Base-by-base conservation (phyloP, 2,888 invertebrate species). In the Orchesellides sinensis region DNA sequence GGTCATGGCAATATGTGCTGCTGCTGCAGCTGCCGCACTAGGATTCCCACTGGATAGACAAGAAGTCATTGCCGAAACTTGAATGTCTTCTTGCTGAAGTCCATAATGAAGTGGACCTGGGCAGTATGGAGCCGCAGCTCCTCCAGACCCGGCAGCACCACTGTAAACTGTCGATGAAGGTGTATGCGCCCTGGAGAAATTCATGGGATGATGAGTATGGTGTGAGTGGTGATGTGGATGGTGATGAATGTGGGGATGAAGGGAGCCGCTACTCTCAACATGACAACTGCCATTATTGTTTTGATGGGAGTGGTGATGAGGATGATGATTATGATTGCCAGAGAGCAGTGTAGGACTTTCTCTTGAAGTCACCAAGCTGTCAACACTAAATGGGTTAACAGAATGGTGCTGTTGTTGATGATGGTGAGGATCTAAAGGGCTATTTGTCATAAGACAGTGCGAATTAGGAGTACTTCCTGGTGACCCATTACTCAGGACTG, bases 311-410 rank as follows among this genome's bases (percentile, higher is more conserved):
- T 81, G 77, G 61, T 72, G 69, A 65, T 84, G 83, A 25, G 27
- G 54, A 35, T 77, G 29, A 23, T 45, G 52, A 54, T 74, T 68
- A 45, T 84, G 83, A 54, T 52, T 69, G 17, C 59, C 56, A 47
- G 78, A 68, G 14, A 84, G 32, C 8, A 79, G 66, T 10, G 83
- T 56, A 0, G 83, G 83, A 69, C 85, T 84, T 40, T 83, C 83
- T 23, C 86, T 77, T 10, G 90, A 92, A 25, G 92, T 92, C 92
- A 93, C 93, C 84, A 93, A 89, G 70, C 92, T 92, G 88, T 93
- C 93, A n/a, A 93, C 93, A 88, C 92, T 92, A 88, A 93, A 93
- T 2, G 92, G 91, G 4, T 92, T 91, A 0, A 90, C 89, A 69
- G 90, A 91, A 66, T 77, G 82, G 29, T 83, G 82, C 75, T 85